Evolutionary conservation across 2,888 invertebrate species (phyloP), one percentile per base, ranked within the genome.

Genomic region (Apodemia duryi): DNA sequence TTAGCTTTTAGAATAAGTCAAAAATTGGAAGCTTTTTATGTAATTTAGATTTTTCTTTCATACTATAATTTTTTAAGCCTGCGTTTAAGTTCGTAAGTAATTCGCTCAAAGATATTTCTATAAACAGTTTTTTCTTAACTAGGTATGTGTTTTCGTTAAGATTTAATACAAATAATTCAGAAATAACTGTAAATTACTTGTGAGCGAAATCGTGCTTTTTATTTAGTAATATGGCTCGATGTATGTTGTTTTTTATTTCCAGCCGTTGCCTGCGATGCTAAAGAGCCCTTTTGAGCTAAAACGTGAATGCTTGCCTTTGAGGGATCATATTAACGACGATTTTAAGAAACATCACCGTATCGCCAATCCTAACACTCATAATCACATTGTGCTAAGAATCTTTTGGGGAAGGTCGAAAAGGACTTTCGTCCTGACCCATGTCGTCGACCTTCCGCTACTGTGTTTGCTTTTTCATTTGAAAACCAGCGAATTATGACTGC

Each of bases 211-310:
- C 80, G 81, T 85, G 87, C 88, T 84, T 86, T 77, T 80, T 84
- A 82, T 80, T 84, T 80, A 86, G 85, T 89, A 89, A 83, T 88
- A 89, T 90, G 91, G 90, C 91, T 88, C 91, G 90, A 89, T 91
- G 87, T 91, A 88, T 91, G 90, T 91, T 91, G 90, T 91, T 91
- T 91, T 88, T 92, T 91, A 91, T 91, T 92, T 91, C 88, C 92
- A 92, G 92, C 90, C 85, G 89, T 89, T 90, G 91, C 91, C 92
- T 91, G 91, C 89, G 88, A 91, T 90, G 91, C 91, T 91, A 91
- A 87, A 88, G 85, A 91, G 85, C 87, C 91, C 88, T 90, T 91
- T 91, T 91, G 91, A 91, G 90, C 90, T 91, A 91, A 88, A 91
- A 86, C 88, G 90, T 91, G 91, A 91, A 91, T 91, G 91, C 91